Base-by-base conservation (phyloP, 2,113 vertebrate genomes). In the Accipiter virgatus region DNA sequence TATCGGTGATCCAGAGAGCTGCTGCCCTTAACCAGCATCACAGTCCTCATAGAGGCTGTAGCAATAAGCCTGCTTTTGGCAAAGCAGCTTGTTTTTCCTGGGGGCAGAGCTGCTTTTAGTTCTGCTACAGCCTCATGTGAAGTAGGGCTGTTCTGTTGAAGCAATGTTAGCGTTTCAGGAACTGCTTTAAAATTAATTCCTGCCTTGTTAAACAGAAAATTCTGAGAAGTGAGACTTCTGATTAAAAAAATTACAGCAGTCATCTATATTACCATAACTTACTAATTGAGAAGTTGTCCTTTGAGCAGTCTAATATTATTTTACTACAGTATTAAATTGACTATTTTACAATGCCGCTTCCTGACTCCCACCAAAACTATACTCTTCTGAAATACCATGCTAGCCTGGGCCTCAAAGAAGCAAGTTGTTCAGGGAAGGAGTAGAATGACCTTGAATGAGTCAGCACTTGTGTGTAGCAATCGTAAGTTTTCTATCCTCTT, bases 391-490 rank as follows among this genome's bases (percentile, higher is more conserved):
- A 87, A 59, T 31, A 34, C 55, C 38, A 13, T 0, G 4, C 4
- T 45, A 81, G 52, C 25, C 63, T 34, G 34, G n/a, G 15, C 82
- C 81, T 94, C 74, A 94, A 85, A 95, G 90, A 94, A 88, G 15
- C 52, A 78, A 6, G 92, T 95, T 87, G 66, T 90, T 80, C 27
- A 68, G 42, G 75, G 55, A 81, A 74, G 68, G 63, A 52, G 25
- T 78, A 79, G 50, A 90, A 83, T 63, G 82, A 74, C 90, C 88
- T 92, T 90, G 75, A 92, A 79, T 97, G 97, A 96, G 75, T 96
- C 92, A 94, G 95, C 96, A 88, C 13, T 94, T 63, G 47, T 47
- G n/a, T 74, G 62, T 38, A 83, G 81, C 66, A 61, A 56, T 81
- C 1, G 9, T 90, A 80, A 90, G 61, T 55, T 63, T 88, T 79